Percentiles rank a stretch among this genome's conserved stretches.
Conservation (phyloP, 2,113 vertebrate species). For the Columbina picui region DNA sequence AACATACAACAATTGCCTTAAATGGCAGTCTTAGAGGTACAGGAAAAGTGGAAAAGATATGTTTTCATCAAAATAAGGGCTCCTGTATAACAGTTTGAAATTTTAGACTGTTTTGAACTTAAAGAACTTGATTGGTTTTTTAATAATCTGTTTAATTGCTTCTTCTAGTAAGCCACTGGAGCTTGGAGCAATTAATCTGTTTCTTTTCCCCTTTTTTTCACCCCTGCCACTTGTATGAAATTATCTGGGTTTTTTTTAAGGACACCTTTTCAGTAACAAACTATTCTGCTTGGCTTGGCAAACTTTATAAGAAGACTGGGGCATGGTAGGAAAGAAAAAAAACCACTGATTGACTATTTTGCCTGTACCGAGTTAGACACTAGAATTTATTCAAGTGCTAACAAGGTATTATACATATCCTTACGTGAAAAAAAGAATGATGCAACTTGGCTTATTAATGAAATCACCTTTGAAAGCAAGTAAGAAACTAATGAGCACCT, state of each 20-base stretch:
- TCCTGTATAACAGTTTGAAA: background rate
- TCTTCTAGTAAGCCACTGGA: background rate
- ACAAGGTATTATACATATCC: background rate
- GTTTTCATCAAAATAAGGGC: too few species aligned
- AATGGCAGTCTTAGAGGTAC: background rate
- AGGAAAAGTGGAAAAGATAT: background rate
- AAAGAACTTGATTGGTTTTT: background rate
- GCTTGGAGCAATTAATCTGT: background rate
- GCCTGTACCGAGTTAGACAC: background rate
- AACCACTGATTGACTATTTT: background rate
- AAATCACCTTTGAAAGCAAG: background rate
- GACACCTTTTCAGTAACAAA: background rate
- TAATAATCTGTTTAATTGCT: background rate
- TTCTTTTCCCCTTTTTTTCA: background rate
- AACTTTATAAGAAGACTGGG: background rate
- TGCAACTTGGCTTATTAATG: background rate
- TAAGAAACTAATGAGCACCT: background rate
- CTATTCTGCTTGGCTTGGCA: background rate
- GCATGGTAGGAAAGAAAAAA: background rate
- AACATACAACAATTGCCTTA: background rate
- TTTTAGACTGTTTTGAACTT: background rate
- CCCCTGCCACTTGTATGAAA: background rate
- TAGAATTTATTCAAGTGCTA: background rate
- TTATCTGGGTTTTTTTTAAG: background rate
- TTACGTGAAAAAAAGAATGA: background rate